These are phyloP conservation scores for Drosophila trapezifrons DNA, from an alignment of 1,140 invertebrate species.

Conservation along the genomic window DNA sequence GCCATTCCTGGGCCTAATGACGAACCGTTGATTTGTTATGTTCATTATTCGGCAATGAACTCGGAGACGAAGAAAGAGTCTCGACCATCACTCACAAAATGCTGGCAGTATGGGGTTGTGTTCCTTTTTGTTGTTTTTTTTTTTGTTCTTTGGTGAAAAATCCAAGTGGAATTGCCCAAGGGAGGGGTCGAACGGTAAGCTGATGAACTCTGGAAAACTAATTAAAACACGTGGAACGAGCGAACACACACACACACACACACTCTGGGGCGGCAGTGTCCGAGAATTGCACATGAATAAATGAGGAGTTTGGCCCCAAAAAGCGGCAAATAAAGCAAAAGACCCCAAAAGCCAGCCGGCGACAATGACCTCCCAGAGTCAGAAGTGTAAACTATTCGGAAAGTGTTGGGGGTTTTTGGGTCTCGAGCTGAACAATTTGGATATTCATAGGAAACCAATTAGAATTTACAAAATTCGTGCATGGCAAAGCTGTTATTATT, in stretches of 20 bases:
- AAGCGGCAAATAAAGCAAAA: neutral
- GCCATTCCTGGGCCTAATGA: conserved; percentile 50
- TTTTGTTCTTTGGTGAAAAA: conserved; percentile 1
- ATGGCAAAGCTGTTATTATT: neutral
- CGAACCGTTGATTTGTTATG: conserved; percentile 77
- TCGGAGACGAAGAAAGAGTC: conserved; percentile 9
- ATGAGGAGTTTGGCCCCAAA: conserved; percentile 28
- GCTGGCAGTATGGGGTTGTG: conserved; percentile 8
- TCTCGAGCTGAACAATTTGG: neutral
- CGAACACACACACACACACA: conserved; percentile 52
- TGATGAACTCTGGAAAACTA: conserved; percentile 78
- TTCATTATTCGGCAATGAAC: conserved; percentile 69
- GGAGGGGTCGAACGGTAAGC: conserved; percentile 27
- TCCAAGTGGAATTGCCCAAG: conserved; percentile 6
- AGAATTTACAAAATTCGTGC: neutral
- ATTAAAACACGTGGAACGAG: conserved; percentile 76
- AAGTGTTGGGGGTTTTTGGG: conserved; percentile 4
- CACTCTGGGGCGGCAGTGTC: conserved; percentile 25
- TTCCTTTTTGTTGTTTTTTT: too few relatives aligned
- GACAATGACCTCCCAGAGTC: conserved; percentile 41
- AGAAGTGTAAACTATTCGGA: conserved; percentile 14
- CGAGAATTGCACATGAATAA: conserved; percentile 66
- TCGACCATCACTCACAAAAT: conserved; percentile 48
- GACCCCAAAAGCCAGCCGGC: conserved; percentile 14
- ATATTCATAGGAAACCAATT: conserved; percentile 12